Conservation (phyloP, 2,113 vertebrate genomes). For the Dicerorhinus sumatrensis region DNA sequence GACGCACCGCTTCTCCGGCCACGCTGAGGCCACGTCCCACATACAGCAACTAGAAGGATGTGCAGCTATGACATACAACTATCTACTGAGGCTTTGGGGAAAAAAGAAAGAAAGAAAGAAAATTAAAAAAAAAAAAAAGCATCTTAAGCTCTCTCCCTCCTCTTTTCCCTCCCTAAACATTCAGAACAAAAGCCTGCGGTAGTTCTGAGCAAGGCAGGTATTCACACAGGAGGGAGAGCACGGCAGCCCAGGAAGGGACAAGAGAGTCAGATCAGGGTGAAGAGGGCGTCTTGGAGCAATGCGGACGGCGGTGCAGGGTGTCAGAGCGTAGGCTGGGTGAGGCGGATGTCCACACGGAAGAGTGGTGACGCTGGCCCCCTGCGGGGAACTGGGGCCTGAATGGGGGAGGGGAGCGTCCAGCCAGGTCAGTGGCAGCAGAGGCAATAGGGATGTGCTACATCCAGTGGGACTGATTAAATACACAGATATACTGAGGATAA, state of each 20-base stretch:
- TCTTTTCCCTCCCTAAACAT: neutral
- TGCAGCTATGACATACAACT: too few relatives aligned
- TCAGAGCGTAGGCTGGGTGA: neutral
- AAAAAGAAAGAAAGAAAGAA: too few relatives aligned
- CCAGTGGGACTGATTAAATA: neutral
- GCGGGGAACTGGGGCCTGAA: too few relatives aligned
- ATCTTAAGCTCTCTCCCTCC: neutral
- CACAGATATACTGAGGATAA: too few relatives aligned
- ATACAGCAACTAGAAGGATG: too few relatives aligned
- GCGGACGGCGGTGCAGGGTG: neutral
- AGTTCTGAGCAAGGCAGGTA: neutral
- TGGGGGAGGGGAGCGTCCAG: neutral
- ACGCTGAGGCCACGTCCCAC: too few relatives aligned
- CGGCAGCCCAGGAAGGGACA: neutral
- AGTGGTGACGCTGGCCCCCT: fast-evolving
- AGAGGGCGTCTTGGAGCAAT: too few relatives aligned
- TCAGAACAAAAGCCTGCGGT: neutral
- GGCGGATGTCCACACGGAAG: neutral
- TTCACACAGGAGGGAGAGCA: neutral
- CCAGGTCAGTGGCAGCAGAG: fast-evolving
- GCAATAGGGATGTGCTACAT: neutral
- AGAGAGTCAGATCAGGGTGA: too few relatives aligned
- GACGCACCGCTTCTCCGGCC: too few relatives aligned
- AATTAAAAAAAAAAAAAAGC: too few relatives aligned
- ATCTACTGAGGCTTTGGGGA: too few relatives aligned